Evolutionary conservation across 2,113 vertebrate genomes (phyloP), one percentile per base, ranked within the genome.

Genomic region (Sylvilagus bachmani): DNA sequence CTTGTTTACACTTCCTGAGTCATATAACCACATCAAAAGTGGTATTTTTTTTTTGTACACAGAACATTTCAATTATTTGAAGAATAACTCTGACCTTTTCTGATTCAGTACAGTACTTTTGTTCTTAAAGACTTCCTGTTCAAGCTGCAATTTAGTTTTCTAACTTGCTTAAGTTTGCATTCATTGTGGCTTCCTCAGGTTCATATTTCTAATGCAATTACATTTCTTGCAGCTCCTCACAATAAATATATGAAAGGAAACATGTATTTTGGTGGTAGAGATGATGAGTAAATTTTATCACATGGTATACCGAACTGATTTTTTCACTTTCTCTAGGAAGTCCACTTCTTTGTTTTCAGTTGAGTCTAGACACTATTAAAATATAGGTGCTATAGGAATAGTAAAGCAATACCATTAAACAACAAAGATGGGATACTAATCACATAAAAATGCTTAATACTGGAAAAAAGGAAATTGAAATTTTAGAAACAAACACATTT

Each of bases 61-160:
- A 94, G 93, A 94, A 93, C 81, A 90, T 89, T 92, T 97, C 79
- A 90, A 82, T 97, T 92, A 95, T 90, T 93, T 97, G 80, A 91
- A 24, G 90, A 95, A 75, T 87, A 87, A 87, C 77, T 89, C 17
- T 97, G 89, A 93, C 94, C 87, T 94, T 83, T 93, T 93, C 69
- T 91, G 91, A 96, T 62, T 96, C 38, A 69, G 69, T 66, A 80
- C n/a, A 83, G 70, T 58, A 75, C 81, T 86, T 96, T 31, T 87
- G 81, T 94, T 91, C 90, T 89, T 77, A 78, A 89, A 93, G 78
- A 87, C 62, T 87, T 96, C 91, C 87, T 92, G 73, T 90, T 96
- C 70, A 75, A 83, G 17, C 55, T 86, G 53, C 58, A 93, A 44
- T 91, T 36, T 96, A 36, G 22, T 92, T 96, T 87, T 90, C 90